Evolutionary conservation across 2,113 vertebrate species (phyloP).

Genomic region (Rallus limicola): DNA sequence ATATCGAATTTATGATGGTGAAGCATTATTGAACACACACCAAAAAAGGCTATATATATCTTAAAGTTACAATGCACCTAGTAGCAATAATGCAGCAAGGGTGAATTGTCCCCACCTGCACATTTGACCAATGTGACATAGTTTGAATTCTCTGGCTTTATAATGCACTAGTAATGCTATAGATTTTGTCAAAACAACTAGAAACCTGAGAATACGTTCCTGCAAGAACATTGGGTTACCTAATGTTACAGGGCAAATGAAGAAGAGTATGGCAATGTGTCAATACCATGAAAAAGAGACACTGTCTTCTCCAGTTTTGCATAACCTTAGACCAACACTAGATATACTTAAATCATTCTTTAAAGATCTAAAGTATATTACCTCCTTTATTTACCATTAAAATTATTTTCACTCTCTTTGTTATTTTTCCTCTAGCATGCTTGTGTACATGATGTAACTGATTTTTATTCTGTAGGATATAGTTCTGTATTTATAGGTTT

Average conservation of each 20-base stretch:
- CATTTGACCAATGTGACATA: background rate
- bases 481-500: too few species aligned
- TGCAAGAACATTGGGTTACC: background rate
- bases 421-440: background rate
- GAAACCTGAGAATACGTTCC: background rate
- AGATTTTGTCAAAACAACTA: background rate
- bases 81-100: background rate
- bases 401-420: background rate
- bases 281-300: background rate
- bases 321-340: background rate
- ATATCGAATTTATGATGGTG: background rate
- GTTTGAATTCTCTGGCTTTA: background rate
- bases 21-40: background rate
- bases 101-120: background rate
- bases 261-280: background rate
- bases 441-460: too few species aligned
- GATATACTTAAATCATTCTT: background rate
- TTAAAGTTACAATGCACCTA: background rate
- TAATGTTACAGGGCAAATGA: background rate
- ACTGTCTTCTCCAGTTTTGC: background rate
- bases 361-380: slow-evolving; percentile 14
- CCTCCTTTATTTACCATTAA: background rate
- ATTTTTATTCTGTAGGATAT: too few species aligned
- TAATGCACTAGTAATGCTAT: rapidly evolving
- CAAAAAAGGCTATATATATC: background rate